A percentile compares a stretch with the other conserved stretches of the same genome.
Evolutionary conservation across 2,888 invertebrate species (phyloP).

Genomic region (Ophraella communa): DNA sequence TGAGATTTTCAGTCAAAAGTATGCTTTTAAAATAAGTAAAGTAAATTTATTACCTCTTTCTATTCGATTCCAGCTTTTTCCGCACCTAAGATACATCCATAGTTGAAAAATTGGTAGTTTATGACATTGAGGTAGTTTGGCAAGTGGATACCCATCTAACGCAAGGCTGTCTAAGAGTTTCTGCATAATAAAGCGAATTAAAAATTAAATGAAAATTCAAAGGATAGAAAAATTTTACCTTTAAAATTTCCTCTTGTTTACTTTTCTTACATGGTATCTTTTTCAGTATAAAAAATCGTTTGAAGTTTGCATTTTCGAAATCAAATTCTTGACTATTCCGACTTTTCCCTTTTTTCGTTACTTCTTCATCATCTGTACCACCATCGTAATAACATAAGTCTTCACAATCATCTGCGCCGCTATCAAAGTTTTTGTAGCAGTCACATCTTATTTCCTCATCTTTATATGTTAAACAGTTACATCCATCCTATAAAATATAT

Average conservation of each 20-base stretch:
- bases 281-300: constrained; percentile 49
- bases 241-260: constrained; percentile 46
- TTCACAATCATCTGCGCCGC: too few relatives aligned
- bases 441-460: too few relatives aligned
- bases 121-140: constrained; percentile 54
- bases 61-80: constrained; percentile 46
- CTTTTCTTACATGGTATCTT: constrained; percentile 45
- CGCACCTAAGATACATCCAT: constrained; percentile 54
- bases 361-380: too few relatives aligned
- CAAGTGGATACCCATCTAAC: constrained; percentile 56
- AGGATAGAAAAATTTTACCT: constrained; percentile 35
- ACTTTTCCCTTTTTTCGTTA: background rate
- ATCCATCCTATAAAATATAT: too few relatives aligned
- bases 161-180: background rate
- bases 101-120: constrained; percentile 56
- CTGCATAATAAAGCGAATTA: background rate
- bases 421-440: background rate
- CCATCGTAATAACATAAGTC: too few relatives aligned
- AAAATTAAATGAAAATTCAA: too few relatives aligned
- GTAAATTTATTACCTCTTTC: constrained; percentile 45
- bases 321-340: background rate
- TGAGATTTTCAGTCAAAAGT: too few relatives aligned
- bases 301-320: constrained; percentile 26
- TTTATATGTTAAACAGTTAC: too few relatives aligned
- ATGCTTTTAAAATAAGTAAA: too few relatives aligned